Conservation (phyloP, 2,113 vertebrate species). For the Natator depressus region DNA sequence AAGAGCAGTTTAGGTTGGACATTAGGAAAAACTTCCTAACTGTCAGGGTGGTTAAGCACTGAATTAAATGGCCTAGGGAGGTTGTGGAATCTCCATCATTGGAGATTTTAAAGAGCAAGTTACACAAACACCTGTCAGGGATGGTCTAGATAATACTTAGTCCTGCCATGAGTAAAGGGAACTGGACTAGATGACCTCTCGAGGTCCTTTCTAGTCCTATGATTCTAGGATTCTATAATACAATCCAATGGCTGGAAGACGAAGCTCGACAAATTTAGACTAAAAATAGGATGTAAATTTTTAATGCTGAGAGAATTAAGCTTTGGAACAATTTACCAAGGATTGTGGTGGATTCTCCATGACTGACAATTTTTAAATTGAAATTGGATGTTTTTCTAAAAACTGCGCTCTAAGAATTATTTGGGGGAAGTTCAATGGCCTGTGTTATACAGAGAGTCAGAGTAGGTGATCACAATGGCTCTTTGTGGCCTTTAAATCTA, state of each 20-base stretch:
- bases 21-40: too few relatives aligned
- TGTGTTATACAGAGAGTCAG: background rate
- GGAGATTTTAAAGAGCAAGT: too few relatives aligned
- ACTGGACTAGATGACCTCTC: too few relatives aligned
- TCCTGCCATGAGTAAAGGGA: too few relatives aligned
- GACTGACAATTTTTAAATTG: background rate
- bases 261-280: background rate
- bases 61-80: too few relatives aligned
- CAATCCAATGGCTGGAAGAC: background rate
- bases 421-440: background rate
- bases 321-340: background rate
- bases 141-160: too few relatives aligned
- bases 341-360: background rate
- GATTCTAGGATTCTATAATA: background rate
- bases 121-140: too few relatives aligned
- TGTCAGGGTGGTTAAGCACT: too few relatives aligned
- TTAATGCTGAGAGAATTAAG: background rate
- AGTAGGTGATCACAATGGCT: background rate
- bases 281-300: background rate
- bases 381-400: background rate
- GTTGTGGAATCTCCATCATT: too few relatives aligned
- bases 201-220: too few relatives aligned
- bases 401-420: background rate
- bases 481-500: background rate
- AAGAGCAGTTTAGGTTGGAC: too few relatives aligned